Evolutionary conservation across 1,140 invertebrate genomes (phyloP), one percentile per base, ranked within the genome.

Genomic region (Drosophila nigromelanica): DNA sequence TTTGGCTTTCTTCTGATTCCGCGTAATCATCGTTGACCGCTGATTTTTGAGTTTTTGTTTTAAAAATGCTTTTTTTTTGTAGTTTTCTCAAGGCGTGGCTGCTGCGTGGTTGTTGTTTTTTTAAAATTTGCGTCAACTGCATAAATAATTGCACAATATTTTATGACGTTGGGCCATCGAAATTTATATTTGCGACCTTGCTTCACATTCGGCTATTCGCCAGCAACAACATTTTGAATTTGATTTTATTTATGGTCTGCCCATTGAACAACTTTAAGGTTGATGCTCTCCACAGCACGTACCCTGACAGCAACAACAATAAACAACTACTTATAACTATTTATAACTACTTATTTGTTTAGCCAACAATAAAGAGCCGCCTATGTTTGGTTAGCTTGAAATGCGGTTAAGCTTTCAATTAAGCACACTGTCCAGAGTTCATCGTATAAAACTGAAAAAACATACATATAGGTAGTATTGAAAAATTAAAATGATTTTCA

Each of bases 1-100:
- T 77, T 77, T 74, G 52, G 56, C 83, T 86, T 82, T 78, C 82
- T 78, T 87, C 73, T 73, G 71, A 63, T 35, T 60, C 60, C 76
- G 62, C 64, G 68, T 60, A 66, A 73, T 76, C 61, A 61, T 55
- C 63, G 30, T 50, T 54, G 18, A 37, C 39, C 56, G 27, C 27
- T 50, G 50, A 14, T 62, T 56, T 39, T 10, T 35, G 33, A 64
- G 40, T 27, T 60, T 24, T 24, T 24, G 21, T 24, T 24, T 24
- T 24, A 24, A 24, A 24, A 5, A 27, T 27, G 24, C 2, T 27
- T 4, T 27, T 27, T 39, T 68, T 35, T 39, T 14, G 27, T 27
- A 33, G 37, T 45, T 24, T 61, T 56, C 43, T 62, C 50, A 24
- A 27, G 67, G 73, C 60, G 58, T 63, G 58, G 11, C 43, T 78